Percentiles rank a stretch among this genome's conserved stretches.
phyloP scores from a whole-genome alignment of 2,113 vertebrate species.

The Erythrocercus mccallii region DNA sequence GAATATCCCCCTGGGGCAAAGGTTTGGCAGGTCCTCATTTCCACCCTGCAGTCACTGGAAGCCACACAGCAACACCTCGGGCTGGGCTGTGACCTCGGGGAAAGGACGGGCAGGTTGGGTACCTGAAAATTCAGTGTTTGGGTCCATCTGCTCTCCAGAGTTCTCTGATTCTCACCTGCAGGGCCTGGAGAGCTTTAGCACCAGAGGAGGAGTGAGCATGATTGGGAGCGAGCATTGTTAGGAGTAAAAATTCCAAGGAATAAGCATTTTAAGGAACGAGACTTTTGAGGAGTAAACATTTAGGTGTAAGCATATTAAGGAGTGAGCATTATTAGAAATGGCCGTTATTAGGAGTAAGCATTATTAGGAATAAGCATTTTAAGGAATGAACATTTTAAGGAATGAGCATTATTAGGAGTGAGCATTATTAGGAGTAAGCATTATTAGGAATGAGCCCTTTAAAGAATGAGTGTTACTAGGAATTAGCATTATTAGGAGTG shows the following conservation, averaged over 20 bases:
- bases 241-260: neutral
- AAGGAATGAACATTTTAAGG: neutral
- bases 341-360: accelerated
- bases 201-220: too few species aligned
- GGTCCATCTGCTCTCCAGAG: neutral
- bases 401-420: neutral
- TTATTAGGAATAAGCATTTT: too few species aligned
- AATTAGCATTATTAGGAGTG: too few species aligned
- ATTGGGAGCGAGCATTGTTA: neutral
- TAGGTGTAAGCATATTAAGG: neutral
- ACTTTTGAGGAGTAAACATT: neutral
- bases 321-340: neutral
- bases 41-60: neutral
- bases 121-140: accelerated
- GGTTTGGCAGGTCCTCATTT: neutral
- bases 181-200: neutral
- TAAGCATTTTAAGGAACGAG: neutral
- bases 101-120: neutral
- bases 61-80: neutral
- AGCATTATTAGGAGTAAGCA: too few species aligned
- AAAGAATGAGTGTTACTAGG: too few species aligned
- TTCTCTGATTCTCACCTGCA: neutral
- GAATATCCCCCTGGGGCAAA: neutral
- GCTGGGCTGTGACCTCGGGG: neutral
- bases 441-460: too few species aligned